Conservation (phyloP, 1,140 invertebrate genomes). For the Pseudomyrmex dendroicus region DNA sequence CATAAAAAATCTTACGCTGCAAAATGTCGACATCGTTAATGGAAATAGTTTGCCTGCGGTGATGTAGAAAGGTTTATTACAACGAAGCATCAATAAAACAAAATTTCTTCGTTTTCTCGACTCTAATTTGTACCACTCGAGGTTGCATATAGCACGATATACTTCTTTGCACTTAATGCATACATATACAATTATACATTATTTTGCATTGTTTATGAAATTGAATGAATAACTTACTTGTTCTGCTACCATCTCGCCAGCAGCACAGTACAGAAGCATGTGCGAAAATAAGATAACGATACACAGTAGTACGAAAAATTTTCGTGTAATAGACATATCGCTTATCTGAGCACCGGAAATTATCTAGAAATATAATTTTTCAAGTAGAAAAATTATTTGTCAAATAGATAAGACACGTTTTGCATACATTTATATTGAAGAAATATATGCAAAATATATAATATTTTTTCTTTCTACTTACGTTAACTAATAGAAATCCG, state of each 20-base stretch:
- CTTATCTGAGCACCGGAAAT: not conserved
- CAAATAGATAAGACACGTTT: not conserved
- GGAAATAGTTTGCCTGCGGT: conserved; percentile 18
- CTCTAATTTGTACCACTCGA: conserved; percentile 15
- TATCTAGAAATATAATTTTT: not conserved
- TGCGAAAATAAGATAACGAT: not conserved
- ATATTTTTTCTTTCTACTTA: not conserved
- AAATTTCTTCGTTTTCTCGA: not conserved
- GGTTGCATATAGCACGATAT: not conserved
- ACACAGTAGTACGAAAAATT: not conserved
- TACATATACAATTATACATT: not conserved
- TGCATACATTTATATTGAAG: not conserved
- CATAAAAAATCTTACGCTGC: conserved; percentile 4
- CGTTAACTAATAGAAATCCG: conserved; percentile 9
- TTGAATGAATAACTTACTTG: conserved; percentile 4
- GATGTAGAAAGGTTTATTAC: not conserved
- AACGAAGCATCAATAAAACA: conserved; percentile 22
- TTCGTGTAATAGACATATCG: not conserved
- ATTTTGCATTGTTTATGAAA: not conserved
- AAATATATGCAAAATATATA: not conserved
- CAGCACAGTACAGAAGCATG: conserved; percentile 8
- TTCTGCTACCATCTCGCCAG: not conserved
- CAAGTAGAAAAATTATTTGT: not conserved
- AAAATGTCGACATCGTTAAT: conserved; percentile 10
- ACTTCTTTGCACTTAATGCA: not conserved